These are phyloP conservation scores for Acinonyx jubatus DNA, from an alignment of 2,113 vertebrate species.

Conservation along the genomic window DNA sequence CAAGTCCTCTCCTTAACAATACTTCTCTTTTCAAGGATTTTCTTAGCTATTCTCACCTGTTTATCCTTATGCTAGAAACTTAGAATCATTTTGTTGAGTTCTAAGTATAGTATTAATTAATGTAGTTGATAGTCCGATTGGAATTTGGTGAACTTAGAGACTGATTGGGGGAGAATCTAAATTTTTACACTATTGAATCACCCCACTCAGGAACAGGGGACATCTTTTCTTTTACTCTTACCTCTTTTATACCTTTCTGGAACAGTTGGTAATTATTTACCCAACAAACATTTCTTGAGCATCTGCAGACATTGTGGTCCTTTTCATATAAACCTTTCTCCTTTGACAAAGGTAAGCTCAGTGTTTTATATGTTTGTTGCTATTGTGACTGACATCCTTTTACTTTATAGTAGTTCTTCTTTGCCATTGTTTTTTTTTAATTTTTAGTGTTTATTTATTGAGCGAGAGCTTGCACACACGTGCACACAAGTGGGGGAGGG, in stretches of 20 bases:
- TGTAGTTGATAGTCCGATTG: background rate
- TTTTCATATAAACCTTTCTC: background rate
- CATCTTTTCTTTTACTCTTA: background rate
- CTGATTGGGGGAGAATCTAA: background rate
- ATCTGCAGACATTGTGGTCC: background rate
- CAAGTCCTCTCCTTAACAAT: background rate
- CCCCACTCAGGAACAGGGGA: background rate
- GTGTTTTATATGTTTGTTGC: background rate
- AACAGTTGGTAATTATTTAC: background rate
- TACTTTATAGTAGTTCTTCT: background rate
- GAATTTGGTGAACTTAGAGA: conserved; percentile 7
- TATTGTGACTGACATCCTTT: background rate
- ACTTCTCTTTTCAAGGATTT: conserved; percentile 5
- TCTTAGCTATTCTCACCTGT: background rate
- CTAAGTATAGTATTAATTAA: background rate
- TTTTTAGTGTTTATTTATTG: too few species aligned
- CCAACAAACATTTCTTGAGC: background rate
- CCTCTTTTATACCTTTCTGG: background rate
- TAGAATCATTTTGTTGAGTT: background rate
- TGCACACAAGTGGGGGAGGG: too few species aligned
- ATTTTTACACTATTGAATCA: background rate
- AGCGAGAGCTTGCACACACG: too few species aligned
- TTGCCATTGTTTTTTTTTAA: background rate
- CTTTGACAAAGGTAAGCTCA: background rate
- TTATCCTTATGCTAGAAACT: background rate